Base-by-base conservation (phyloP, 2,888 invertebrate genomes). In the Volucella bombylans region DNA sequence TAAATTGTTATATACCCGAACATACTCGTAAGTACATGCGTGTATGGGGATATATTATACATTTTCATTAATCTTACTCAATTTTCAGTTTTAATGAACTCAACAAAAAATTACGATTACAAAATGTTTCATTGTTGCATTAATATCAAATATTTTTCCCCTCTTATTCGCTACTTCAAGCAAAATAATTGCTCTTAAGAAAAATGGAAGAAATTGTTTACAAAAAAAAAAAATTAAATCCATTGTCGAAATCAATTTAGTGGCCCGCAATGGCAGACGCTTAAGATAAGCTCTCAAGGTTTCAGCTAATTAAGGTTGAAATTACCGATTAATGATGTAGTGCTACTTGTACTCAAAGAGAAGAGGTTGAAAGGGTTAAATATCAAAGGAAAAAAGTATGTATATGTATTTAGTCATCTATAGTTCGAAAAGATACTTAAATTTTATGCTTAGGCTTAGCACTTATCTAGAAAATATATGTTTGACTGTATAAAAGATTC, bases 171-270 rank as follows among this genome's bases (percentile, higher is more conserved):
- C 59, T 71, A 50, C 50, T 64, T 57, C 39, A 68, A 68, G 52
- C 18, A 61, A 77, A 64, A 64, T 78, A 71, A 71, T 78, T 78
- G 71, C 69, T 73, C 78, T 64, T 61, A 54, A 52, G 31, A 31
- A 31, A 23, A 31, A 31, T 6, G 31, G 4, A 67, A 41, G 45
- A 74, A 50, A 31, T 38, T n/a, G 54, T 43, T 12, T 54, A 45
- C 8, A 68, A 54, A 8, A 55, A 52, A 45, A 43, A 45, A 55
- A 68, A 31, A 31, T 31, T 41, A 54, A 65, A 64, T 55, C 54
- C 64, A 71, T 78, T 78, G 78, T 65, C 57, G 78, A 78, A 78
- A 78, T 71, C 64, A 57, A 78, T 71, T 71, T 43, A 55, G 45
- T 52, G 52, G 50, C 0, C 31, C 31, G n/a, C 64, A 59, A 18